These are phyloP conservation scores for Pseudochirops corinnae DNA, from an alignment of 2,797 vertebrate species.

Conservation along the genomic window DNA sequence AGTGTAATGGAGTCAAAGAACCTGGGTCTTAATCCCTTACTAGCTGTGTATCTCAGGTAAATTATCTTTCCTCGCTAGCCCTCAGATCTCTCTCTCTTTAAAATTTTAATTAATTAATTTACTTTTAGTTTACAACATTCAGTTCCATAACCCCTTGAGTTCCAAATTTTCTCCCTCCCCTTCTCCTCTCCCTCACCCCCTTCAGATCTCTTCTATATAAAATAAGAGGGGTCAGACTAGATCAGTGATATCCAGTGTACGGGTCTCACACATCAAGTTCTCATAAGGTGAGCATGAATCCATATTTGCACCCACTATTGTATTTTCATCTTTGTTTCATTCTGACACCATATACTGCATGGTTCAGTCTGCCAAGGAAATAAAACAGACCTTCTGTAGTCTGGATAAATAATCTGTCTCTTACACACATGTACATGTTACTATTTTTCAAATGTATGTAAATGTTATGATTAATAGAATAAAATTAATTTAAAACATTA, in stretches of 20 bases:
- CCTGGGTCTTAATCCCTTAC: neutral
- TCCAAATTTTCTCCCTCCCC: no score
- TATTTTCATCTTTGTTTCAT: neutral
- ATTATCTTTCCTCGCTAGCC: neutral
- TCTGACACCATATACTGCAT: neutral
- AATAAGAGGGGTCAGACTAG: neutral
- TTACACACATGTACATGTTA: neutral
- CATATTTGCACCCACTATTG: neutral
- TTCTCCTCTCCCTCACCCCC: no score
- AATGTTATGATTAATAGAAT: neutral
- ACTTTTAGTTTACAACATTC: no score
- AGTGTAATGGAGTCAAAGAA: neutral
- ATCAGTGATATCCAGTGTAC: neutral
- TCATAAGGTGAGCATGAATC: neutral
- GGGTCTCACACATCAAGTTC: neutral
- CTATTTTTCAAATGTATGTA: neutral
- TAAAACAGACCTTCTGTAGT: neutral
- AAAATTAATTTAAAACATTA: constrained; percentile 4
- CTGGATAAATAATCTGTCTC: neutral
- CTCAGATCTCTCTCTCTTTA: neutral
- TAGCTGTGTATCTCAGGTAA: neutral
- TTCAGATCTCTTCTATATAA: neutral
- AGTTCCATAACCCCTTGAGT: no score
- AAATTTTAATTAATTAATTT: no score
- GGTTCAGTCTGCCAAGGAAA: neutral